Base-by-base conservation (phyloP, 92 coral and sea anemone genomes). In the Parazoanthus atlanticus region DNA sequence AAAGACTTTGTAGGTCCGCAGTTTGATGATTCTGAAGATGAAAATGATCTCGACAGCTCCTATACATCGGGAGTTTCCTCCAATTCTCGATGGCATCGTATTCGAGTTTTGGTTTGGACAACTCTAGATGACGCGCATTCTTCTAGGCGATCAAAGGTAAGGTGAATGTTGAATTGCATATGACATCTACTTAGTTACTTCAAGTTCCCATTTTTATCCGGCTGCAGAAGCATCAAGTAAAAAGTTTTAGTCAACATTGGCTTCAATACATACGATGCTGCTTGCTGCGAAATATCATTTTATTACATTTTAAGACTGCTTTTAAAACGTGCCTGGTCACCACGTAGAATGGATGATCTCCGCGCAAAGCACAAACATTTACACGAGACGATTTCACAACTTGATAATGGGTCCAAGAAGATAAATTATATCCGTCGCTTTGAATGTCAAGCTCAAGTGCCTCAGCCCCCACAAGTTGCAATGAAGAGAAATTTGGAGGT, bases 1-100 rank as follows among this genome's bases (percentile, higher is more conserved):
- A 94, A 97, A 74, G 98, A 97, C 76, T 95, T 95, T 76, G 98
- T 95, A 19, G 98, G 98, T 13, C 96, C 96, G n/a, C 96, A 95
- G 69, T 95, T 95, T 86, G 96, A 93, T 78, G 98, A 95, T 32
- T 91, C 95, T 40, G 98, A 95, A 34, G 93, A 90, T 38, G 98
- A 90, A 16, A 90, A 79, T 12, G 92, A 82, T 49, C 33, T 87
- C 17, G 92, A 89, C 76, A 84, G 91, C 33, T 82, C 91, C 2
- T 85, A 11, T 64, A 77, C 83, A 8, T 66, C 86, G 2, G 90
- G 79, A 23, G 85, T 46, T 13, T 71, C 93, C 15, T 29, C 87
- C 0, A 73, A 75, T 23, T 89, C 94, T n/a, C 72, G 85, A 36
- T 97, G 98, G 98, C 79, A 89, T 33, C 80, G 84, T 32, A 82